Percentiles rank a stretch among this genome's conserved stretches.
These are phyloP conservation scores for Tenodera sinensis DNA, from an alignment of 2,888 invertebrate species.

Conservation along the genomic window DNA sequence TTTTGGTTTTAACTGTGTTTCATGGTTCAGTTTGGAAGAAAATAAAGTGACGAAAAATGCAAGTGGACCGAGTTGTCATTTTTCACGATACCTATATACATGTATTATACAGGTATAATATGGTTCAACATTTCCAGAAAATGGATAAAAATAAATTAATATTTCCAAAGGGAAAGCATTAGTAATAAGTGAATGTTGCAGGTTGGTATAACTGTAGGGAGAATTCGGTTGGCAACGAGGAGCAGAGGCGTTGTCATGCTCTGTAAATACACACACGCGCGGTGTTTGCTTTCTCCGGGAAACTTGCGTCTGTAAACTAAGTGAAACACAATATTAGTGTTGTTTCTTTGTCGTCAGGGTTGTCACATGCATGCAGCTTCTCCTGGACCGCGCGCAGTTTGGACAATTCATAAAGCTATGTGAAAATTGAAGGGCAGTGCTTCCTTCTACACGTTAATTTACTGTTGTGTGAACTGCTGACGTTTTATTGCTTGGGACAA, in stretches of 20 bases:
- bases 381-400: background rate
- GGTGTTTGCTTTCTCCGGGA: background rate
- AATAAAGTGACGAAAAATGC: too few relatives aligned
- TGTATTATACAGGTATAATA: too few relatives aligned
- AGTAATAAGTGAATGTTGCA: background rate
- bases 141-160: too few relatives aligned
- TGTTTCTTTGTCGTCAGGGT: background rate
- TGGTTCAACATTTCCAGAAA: too few relatives aligned
- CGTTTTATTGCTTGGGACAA: too few relatives aligned
- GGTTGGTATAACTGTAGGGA: background rate
- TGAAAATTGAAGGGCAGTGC: conserved; percentile 10
- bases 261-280: background rate
- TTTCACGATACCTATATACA: too few relatives aligned
- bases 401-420: conserved; percentile 8
- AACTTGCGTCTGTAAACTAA: background rate
- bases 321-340: background rate
- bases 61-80: too few relatives aligned
- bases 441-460: background rate
- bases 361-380: background rate
- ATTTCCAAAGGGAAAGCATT: too few relatives aligned
- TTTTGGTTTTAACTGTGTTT: too few relatives aligned
- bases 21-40: too few relatives aligned
- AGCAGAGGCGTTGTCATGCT: background rate
- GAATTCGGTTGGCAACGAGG: background rate
- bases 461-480: too few relatives aligned